Percentiles rank a stretch among this genome's conserved stretches.
These are phyloP conservation scores for Poeciliopsis gracilis DNA, from an alignment of 2,797 vertebrate genomes.

Conservation along the genomic window DNA sequence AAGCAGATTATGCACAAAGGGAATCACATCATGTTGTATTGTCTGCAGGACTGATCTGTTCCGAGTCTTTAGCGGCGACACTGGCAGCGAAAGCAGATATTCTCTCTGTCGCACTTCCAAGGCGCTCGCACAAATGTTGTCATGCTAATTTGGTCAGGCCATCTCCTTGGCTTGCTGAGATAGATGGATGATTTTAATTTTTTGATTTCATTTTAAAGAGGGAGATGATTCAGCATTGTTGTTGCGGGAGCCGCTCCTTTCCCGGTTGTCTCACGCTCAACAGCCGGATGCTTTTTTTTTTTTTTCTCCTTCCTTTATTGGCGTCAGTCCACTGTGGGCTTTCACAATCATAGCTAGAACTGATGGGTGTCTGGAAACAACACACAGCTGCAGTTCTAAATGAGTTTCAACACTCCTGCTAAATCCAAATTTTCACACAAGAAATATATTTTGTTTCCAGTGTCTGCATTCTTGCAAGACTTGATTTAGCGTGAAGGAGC, in stretches of 20 bases:
- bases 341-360: slow-evolving; percentile 52
- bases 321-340: slow-evolving; percentile 46
- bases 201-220: not conserved
- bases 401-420: slow-evolving; percentile 20
- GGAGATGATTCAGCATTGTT: slow-evolving; percentile 64
- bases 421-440: slow-evolving; percentile 17
- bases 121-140: slow-evolving; percentile 58
- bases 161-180: slow-evolving; percentile 52
- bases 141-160: slow-evolving; percentile 65
- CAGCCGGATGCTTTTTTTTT: slow-evolving; percentile 40
- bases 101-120: slow-evolving; percentile 69
- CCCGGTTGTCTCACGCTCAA: slow-evolving; percentile 27
- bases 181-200: slow-evolving; percentile 48
- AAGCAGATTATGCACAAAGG: slow-evolving; percentile 69
- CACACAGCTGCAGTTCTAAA: slow-evolving; percentile 31
- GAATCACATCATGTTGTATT: slow-evolving; percentile 59
- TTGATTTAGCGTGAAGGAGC: slow-evolving; percentile 18
- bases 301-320: slow-evolving; percentile 32
- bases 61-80: slow-evolving; percentile 60
- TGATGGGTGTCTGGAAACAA: slow-evolving; percentile 39
- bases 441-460: slow-evolving; percentile 9
- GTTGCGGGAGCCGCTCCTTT: slow-evolving; percentile 47
- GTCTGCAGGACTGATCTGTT: slow-evolving; percentile 60
- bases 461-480: slow-evolving; percentile 25
- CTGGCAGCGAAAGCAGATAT: slow-evolving; percentile 61